Conservation (phyloP, 1,140 invertebrate genomes). For the Hypsibius dujardini region DNA sequence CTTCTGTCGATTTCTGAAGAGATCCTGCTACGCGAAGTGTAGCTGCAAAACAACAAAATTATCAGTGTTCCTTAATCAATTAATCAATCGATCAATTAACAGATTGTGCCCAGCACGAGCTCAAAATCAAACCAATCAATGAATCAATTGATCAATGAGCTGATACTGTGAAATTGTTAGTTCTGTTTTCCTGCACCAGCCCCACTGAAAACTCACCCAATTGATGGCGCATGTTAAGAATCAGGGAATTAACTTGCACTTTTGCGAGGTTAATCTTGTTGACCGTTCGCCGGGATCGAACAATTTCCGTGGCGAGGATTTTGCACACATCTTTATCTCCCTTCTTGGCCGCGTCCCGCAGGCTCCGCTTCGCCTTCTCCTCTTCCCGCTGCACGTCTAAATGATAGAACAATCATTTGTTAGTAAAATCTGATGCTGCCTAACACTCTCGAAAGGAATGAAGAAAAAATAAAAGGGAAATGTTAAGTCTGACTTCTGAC, state of each 20-base stretch:
- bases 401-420: not conserved
- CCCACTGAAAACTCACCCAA: conserved; percentile 41
- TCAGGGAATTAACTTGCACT: conserved; percentile 90
- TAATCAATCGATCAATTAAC: no score
- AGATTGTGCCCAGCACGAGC: no score
- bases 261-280: conserved; percentile 82
- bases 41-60: conserved; percentile 37
- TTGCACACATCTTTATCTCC: conserved; percentile 81
- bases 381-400: conserved; percentile 83
- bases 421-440: not conserved
- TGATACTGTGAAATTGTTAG: no score
- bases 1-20: conserved; percentile 75
- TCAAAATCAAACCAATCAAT: no score
- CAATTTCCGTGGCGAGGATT: conserved; percentile 84
- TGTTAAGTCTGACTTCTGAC: not conserved
- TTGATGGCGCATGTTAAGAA: conserved; percentile 95
- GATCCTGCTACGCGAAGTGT: conserved; percentile 73
- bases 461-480: conserved; percentile 16
- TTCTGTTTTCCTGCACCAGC: no score
- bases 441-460: not conserved
- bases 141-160: no score
- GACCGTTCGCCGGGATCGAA: conserved; percentile 70
- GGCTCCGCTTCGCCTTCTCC: conserved; percentile 75
- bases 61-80: no score
- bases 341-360: conserved; percentile 91